Percentiles rank a stretch among this genome's conserved stretches.
These are phyloP conservation scores for Serrognathus titanus DNA, from an alignment of 2,888 invertebrate species.

Conservation along the genomic window DNA sequence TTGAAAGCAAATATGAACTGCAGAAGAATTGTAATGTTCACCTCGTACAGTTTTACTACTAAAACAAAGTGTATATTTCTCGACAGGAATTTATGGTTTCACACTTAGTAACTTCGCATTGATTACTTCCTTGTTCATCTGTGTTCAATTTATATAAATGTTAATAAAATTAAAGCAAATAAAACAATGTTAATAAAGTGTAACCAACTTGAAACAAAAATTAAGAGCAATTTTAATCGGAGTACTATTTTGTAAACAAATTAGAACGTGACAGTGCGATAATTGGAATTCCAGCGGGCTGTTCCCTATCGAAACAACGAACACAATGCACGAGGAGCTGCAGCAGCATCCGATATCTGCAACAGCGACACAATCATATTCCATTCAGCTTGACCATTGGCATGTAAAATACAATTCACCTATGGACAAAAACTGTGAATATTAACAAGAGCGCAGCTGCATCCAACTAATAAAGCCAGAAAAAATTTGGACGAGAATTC, in stretches of 20 bases:
- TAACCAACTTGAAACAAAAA: neutral
- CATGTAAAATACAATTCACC: slow-evolving; percentile 30
- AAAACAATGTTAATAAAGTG: neutral
- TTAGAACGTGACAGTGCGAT: slow-evolving; percentile 29
- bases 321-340: slow-evolving; percentile 16
- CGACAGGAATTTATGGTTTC: no score
- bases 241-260: slow-evolving; percentile 1
- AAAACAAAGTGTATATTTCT: no score
- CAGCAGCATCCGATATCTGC: slow-evolving; percentile 21
- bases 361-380: slow-evolving; percentile 20
- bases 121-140: no score
- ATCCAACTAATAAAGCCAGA: no score
- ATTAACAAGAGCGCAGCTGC: no score
- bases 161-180: neutral
- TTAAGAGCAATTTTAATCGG: neutral
- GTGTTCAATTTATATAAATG: no score
- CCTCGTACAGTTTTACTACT: no score
- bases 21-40: no score
- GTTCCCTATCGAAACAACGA: slow-evolving; percentile 25
- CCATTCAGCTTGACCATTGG: slow-evolving; percentile 28
- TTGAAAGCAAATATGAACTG: no score
- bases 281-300: slow-evolving; percentile 34
- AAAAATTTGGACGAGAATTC: no score
- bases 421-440: neutral
- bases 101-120: no score